Evolutionary conservation across 2,888 invertebrate species (phyloP).

Genomic region (Stegana nigrithorax): DNA sequence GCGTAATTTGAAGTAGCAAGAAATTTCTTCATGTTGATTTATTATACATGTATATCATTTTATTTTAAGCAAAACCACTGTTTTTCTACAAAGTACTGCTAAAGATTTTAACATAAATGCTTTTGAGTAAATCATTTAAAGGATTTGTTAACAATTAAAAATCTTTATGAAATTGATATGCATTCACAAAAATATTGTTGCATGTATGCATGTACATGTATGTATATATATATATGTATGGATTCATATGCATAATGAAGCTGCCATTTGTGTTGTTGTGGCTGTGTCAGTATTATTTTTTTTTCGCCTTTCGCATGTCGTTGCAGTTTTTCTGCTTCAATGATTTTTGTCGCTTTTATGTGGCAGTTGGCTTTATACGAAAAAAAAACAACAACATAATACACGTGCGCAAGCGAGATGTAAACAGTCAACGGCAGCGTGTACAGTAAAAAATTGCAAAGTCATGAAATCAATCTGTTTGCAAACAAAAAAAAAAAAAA

Average conservation of each 20-base stretch:
- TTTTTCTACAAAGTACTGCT: too few relatives aligned
- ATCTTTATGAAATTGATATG: too few relatives aligned
- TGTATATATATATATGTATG: slow-evolving; percentile 32
- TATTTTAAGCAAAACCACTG: too few relatives aligned
- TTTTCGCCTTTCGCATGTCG: slow-evolving; percentile 40
- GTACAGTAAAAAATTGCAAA: slow-evolving; percentile 39
- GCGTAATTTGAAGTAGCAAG: too few relatives aligned
- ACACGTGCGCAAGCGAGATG: too few relatives aligned
- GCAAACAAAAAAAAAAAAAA: slow-evolving; percentile 21
- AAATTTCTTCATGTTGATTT: too few relatives aligned
- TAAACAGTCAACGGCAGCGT: too few relatives aligned
- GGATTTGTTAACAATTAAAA: too few relatives aligned
- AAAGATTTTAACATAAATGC: too few relatives aligned
- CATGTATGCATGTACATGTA: not conserved
- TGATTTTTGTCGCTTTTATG: slow-evolving; percentile 27
- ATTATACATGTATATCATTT: too few relatives aligned
- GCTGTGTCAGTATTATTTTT: not conserved
- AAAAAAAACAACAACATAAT: slow-evolving; percentile 22
- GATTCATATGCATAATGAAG: too few relatives aligned
- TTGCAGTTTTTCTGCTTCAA: slow-evolving; percentile 63
- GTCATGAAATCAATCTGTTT: slow-evolving; percentile 49
- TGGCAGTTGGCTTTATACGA: not conserved
- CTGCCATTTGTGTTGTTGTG: not conserved
- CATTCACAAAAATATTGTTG: not conserved
- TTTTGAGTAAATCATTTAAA: too few relatives aligned